Conservation (phyloP, 2,113 vertebrate genomes). For the Ameiurus melas region DNA sequence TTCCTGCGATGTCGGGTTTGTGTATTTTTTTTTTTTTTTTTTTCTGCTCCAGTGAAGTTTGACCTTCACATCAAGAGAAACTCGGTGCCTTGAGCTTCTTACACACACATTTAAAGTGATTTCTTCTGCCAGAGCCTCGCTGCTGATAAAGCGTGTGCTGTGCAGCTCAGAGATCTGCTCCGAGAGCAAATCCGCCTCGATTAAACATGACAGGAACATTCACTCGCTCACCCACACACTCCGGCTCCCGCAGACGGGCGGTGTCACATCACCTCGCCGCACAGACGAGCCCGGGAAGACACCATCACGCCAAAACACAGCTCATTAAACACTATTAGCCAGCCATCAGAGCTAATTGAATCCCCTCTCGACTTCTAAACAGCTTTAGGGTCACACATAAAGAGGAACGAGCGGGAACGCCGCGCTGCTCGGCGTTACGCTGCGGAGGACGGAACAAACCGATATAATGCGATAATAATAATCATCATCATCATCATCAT, state of each 20-base stretch:
- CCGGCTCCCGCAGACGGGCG: constrained; percentile 57
- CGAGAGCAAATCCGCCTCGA: constrained; percentile 62
- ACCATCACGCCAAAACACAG: constrained; percentile 69
- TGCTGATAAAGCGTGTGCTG: constrained; percentile 54
- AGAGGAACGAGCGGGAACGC: background rate
- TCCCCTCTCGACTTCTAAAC: constrained; percentile 69
- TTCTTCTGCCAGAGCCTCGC: constrained; percentile 46
- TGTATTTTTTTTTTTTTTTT: constrained; percentile 14
- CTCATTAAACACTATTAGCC: constrained; percentile 78
- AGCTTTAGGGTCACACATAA: constrained; percentile 67
- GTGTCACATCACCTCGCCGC: constrained; percentile 63
- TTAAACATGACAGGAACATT: constrained; percentile 59
- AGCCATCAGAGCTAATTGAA: constrained; percentile 74
- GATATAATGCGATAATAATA: background rate
- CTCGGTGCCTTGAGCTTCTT: constrained; percentile 52
- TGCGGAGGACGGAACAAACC: background rate
- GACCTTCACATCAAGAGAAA: constrained; percentile 56
- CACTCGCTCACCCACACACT: constrained; percentile 20
- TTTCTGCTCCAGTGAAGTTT: constrained; percentile 47
- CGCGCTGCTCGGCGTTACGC: constrained; percentile 44
- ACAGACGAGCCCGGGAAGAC: constrained; percentile 63
- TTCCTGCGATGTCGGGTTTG: constrained; percentile 9
- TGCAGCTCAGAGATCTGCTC: constrained; percentile 55
- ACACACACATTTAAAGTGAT: constrained; percentile 56
- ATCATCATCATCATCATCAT: background rate